Evolutionary conservation across 1,140 invertebrate genomes (phyloP).

Genomic region (Homarus americanus): DNA sequence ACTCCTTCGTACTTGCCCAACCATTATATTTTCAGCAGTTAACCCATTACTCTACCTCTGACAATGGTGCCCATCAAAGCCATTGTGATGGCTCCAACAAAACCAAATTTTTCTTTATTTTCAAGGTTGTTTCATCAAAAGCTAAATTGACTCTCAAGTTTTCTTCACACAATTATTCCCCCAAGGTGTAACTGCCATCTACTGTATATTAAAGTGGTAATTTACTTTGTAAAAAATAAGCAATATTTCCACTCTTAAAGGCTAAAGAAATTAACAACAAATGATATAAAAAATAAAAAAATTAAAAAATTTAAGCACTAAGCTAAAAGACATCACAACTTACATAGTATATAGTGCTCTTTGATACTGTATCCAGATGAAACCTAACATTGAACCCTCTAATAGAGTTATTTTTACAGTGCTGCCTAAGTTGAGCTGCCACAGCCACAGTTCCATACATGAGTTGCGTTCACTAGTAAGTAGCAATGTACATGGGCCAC

Average conservation of each 20-base stretch:
- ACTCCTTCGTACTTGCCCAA: too few relatives aligned
- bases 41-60: too few relatives aligned
- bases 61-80: too few relatives aligned
- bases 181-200: background rate
- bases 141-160: too few relatives aligned
- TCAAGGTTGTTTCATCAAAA: too few relatives aligned
- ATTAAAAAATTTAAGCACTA: background rate
- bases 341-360: slow-evolving; percentile 1
- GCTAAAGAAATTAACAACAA: background rate
- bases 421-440: background rate
- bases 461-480: slow-evolving; percentile 31
- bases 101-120: too few relatives aligned
- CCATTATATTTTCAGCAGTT: too few relatives aligned
- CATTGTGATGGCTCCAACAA: too few relatives aligned
- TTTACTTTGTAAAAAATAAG: background rate
- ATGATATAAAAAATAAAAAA: background rate
- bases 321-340: background rate
- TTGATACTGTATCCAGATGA: background rate
- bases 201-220: background rate
- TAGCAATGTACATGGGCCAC: slow-evolving; percentile 25
- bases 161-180: background rate
- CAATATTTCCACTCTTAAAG: background rate
- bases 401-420: background rate
- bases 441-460: slow-evolving; percentile 17
- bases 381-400: background rate